A percentile compares a stretch with the other conserved stretches of the same genome.
phyloP scores from a whole-genome alignment of 2,888 invertebrate species.

The Tyria jacobaeae region DNA sequence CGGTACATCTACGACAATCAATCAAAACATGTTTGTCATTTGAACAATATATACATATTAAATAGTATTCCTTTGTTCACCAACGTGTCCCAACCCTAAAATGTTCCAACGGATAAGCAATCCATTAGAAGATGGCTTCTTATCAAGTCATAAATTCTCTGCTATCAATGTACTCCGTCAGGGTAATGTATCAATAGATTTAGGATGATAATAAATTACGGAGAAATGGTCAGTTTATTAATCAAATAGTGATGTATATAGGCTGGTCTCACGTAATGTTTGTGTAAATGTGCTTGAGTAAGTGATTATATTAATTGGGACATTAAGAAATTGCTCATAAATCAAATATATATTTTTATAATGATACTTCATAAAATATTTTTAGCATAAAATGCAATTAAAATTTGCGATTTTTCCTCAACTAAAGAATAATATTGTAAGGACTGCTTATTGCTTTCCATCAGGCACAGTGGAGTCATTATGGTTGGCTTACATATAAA shows the following conservation, averaged over 20 bases:
- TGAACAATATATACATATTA: neutral
- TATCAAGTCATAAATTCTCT: constrained; percentile 76
- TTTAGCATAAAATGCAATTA: no score
- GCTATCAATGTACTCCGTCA: constrained; percentile 64
- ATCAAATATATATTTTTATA: no score
- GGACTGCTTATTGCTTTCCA: no score
- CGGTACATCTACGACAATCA: no score
- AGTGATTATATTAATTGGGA: no score
- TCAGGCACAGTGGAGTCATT: no score
- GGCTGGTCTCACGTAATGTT: constrained; percentile 17
- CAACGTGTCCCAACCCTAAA: constrained; percentile 22
- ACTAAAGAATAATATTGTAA: no score
- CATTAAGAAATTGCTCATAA: neutral
- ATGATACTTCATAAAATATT: no score
- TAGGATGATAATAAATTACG: constrained; percentile 44
- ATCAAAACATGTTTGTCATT: no score
- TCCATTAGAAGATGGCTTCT: constrained; percentile 75
- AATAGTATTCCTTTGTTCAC: neutral
- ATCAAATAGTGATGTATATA: constrained; percentile 34
- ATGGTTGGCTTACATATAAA: no score
- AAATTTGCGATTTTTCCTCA: no score
- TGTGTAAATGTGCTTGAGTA: neutral
- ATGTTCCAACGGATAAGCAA: constrained; percentile 56
- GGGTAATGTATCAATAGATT: constrained; percentile 60
- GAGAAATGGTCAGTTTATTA: constrained; percentile 34